phyloP scores from a whole-genome alignment of 1,140 invertebrate species.

The Caenorhabditis briggsae region DNA sequence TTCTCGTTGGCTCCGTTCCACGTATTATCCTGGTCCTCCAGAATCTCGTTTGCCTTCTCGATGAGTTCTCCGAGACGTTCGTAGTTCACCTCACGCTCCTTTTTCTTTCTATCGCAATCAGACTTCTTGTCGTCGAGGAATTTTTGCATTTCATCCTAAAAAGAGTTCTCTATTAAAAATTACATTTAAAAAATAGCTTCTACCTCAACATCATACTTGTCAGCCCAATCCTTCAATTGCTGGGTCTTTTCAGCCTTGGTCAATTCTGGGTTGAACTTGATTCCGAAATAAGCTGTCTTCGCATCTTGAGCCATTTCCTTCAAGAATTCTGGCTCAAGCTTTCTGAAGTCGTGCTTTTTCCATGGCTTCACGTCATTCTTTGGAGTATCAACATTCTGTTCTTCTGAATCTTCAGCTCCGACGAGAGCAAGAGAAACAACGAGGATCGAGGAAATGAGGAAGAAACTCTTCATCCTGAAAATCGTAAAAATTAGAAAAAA shows the following conservation, averaged over 20 bases:
- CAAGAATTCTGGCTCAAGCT: constrained; percentile 32
- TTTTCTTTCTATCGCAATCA: not conserved
- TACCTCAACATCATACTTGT: constrained; percentile 22
- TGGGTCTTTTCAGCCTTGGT: constrained; percentile 29
- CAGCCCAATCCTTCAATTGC: not conserved
- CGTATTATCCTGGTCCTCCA: constrained; percentile 4
- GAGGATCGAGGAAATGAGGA: constrained; percentile 11
- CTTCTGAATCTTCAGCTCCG: not conserved
- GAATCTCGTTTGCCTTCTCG: constrained; percentile 13
- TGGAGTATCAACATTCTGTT: not conserved
- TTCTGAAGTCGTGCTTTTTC: constrained; percentile 38
- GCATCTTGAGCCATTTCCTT: constrained; percentile 21
- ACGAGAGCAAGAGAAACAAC: not conserved
- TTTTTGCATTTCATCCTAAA: constrained; percentile 34
- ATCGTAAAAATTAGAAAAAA: not conserved
- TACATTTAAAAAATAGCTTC: too few species aligned
- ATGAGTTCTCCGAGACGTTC: constrained; percentile 37
- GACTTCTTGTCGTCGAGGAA: constrained; percentile 23
- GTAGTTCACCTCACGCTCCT: constrained; percentile 31
- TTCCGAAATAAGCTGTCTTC: constrained; percentile 2
- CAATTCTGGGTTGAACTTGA: constrained; percentile 39
- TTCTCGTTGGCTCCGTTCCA: constrained; percentile 30
- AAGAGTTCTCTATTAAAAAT: not conserved
- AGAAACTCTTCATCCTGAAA: constrained; percentile 17
- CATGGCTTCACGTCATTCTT: constrained; percentile 38